phyloP scores from a whole-genome alignment of 2,888 invertebrate genomes.

The Temnothorax rugatulus region DNA sequence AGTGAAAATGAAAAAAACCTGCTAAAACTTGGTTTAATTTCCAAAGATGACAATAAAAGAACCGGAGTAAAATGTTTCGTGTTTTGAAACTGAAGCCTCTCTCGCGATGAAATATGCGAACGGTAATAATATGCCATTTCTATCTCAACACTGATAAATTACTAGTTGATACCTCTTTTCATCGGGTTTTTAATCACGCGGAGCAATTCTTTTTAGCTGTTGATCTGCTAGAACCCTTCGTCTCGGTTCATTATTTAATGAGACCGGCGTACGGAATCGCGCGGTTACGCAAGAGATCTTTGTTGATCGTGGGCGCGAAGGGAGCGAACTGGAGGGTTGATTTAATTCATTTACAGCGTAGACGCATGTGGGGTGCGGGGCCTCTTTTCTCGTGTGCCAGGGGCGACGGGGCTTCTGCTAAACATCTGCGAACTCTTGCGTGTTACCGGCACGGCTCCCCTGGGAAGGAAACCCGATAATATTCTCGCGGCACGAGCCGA shows the following conservation, averaged over 20 bases:
- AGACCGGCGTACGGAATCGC: constrained; percentile 1
- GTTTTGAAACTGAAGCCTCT: not conserved
- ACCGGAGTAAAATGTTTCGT: not conserved
- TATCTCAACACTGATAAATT: not conserved
- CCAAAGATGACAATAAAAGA: not conserved
- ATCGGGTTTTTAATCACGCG: not conserved
- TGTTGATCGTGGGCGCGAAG: constrained; percentile 37
- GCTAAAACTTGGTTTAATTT: not conserved
- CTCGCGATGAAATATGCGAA: not conserved
- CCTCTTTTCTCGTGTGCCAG: constrained; percentile 47
- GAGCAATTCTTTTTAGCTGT: not conserved
- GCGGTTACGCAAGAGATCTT: constrained; percentile 38
- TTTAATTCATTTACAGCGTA: constrained; percentile 79
- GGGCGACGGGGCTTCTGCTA: constrained; percentile 72
- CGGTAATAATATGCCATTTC: not conserved
- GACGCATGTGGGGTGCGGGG: constrained; percentile 64
- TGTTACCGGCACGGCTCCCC: constrained; percentile 60
- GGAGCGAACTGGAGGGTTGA: constrained; percentile 41
- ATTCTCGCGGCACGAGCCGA: constrained; percentile 59
- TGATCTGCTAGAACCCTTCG: not conserved
- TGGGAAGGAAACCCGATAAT: constrained; percentile 68
- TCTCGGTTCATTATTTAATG: constrained; percentile 37
- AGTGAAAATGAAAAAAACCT: not conserved
- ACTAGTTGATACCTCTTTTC: not conserved
- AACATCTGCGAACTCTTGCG: constrained; percentile 80